Conservation (phyloP, 2,888 invertebrate genomes). For the Eupithecia tripunctaria region DNA sequence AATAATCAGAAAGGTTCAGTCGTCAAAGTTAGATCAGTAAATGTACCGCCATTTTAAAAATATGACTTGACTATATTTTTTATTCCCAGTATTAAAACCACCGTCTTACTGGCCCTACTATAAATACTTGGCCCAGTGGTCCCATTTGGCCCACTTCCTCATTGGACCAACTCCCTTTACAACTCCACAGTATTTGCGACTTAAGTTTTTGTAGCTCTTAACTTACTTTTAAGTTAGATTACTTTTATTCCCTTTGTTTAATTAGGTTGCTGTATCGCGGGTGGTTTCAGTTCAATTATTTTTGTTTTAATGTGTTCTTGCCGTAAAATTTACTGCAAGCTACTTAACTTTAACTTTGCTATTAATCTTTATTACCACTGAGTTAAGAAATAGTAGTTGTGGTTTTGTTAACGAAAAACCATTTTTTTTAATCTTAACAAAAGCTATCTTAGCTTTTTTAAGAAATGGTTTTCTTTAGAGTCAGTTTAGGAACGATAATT, state of each 20-base stretch:
- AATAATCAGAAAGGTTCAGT: no score
- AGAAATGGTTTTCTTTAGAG: no score
- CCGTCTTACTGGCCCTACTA: background rate
- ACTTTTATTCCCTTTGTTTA: slow-evolving; percentile 21
- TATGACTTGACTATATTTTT: background rate
- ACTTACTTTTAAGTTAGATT: slow-evolving; percentile 16
- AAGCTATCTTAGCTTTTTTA: no score
- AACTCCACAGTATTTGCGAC: background rate
- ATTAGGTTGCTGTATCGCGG: slow-evolving; percentile 11
- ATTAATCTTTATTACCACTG: background rate
- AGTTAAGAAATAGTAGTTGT: background rate
- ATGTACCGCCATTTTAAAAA: background rate
- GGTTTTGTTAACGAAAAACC: background rate
- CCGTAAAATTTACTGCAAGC: background rate
- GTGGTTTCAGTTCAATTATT: background rate
- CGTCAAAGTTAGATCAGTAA: background rate
- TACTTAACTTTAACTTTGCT: background rate
- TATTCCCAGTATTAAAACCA: background rate
- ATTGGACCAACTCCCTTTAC: background rate
- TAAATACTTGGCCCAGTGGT: background rate
- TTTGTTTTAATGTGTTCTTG: slow-evolving; percentile 14
- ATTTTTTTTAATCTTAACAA: background rate
- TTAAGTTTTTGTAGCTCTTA: slow-evolving; percentile 10
- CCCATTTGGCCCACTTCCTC: background rate
- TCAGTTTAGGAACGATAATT: no score